Evolutionary conservation across 2,113 vertebrate species (phyloP).

Genomic region (Oostethus manadensis): DNA sequence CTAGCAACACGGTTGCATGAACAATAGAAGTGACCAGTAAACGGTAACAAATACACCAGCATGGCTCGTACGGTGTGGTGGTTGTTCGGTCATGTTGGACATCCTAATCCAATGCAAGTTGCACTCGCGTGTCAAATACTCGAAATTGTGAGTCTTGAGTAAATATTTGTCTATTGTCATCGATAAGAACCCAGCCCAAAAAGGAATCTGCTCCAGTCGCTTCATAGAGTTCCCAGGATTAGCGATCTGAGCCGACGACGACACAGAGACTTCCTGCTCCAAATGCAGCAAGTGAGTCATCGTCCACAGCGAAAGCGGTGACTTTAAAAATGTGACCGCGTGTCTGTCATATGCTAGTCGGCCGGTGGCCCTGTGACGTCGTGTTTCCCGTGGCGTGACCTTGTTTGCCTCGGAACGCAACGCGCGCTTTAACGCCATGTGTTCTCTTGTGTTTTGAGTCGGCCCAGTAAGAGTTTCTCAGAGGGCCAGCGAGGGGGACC

Average conservation of each 20-base stretch:
- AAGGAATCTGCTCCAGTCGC: no score
- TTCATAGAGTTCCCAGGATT: no score
- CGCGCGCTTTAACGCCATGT: slow-evolving; percentile 1
- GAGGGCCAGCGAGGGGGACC: neutral
- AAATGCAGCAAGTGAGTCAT: slow-evolving; percentile 24
- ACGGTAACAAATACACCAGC: neutral
- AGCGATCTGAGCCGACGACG: neutral
- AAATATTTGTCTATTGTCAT: slow-evolving; percentile 2
- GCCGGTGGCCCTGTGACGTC: neutral
- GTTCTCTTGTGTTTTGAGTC: slow-evolving; percentile 8
- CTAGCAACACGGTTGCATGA: neutral
- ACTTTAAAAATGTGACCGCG: neutral
- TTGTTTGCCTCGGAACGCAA: neutral
- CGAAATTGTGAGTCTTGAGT: neutral
- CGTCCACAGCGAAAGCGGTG: neutral
- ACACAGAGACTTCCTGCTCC: neutral
- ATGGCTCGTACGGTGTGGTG: neutral
- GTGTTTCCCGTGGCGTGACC: neutral
- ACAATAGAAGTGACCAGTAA: neutral
- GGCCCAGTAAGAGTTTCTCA: slow-evolving; percentile 1
- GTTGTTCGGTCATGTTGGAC: neutral
- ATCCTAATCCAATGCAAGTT: neutral
- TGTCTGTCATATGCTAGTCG: slow-evolving; percentile 10
- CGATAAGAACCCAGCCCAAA: neutral
- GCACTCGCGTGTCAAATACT: slow-evolving; percentile 2